Percentiles rank a stretch among this genome's conserved stretches.
Conservation (phyloP, 2,113 vertebrate genomes). For the Grammatotria lemairii region DNA sequence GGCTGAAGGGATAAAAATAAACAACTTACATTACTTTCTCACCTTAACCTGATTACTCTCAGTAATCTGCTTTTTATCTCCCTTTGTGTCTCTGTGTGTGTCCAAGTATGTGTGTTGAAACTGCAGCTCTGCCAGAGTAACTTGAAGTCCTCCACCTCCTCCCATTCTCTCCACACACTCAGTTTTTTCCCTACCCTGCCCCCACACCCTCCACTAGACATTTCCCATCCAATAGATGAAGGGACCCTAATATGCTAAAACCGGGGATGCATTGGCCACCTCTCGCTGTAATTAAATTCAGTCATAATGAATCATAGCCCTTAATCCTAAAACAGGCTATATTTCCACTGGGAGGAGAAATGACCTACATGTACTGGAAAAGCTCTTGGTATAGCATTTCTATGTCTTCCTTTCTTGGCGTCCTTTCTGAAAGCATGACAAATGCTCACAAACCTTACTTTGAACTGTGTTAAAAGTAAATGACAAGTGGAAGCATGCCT, state of each 20-base stretch:
- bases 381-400: constrained; percentile 27
- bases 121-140: constrained; percentile 22
- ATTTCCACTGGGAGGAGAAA: constrained; percentile 58
- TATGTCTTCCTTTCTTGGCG: neutral
- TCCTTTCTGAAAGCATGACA: constrained; percentile 7
- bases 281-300: constrained; percentile 63
- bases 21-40: constrained; percentile 12
- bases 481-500: neutral
- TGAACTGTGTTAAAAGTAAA: constrained; percentile 21
- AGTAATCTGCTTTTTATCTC: constrained; percentile 5
- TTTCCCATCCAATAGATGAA: constrained; percentile 32
- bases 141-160: neutral
- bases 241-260: constrained; percentile 56
- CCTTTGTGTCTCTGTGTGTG: neutral
- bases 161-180: neutral
- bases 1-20: neutral
- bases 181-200: neutral
- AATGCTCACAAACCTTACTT: constrained; percentile 16
- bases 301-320: constrained; percentile 62
- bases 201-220: constrained; percentile 5
- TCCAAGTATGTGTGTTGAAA: neutral
- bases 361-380: constrained; percentile 60
- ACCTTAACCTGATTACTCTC: constrained; percentile 33
- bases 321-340: constrained; percentile 61
- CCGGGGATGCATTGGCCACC: constrained; percentile 43